Evolutionary conservation across 2,888 invertebrate genomes (phyloP), one percentile per base, ranked within the genome.

Genomic region (Himalopsyche tibetana): DNA sequence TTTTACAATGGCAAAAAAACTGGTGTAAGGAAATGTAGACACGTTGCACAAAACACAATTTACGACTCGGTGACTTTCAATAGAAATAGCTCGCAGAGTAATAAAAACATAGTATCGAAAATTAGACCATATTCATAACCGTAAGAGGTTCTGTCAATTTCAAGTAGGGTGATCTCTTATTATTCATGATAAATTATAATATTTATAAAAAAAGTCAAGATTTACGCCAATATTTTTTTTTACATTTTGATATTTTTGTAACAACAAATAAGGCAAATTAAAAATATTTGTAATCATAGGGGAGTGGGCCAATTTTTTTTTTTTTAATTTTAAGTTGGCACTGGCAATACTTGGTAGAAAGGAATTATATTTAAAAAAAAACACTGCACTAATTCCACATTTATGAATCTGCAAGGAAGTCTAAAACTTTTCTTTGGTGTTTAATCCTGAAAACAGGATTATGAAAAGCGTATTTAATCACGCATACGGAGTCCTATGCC

Each of bases 41-140:
- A 87, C 87, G 74, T 83, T 63, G 36, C 79, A 88, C 86, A 88
- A 88, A 88, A 88, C 88, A 82, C 82, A 85, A 84, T 88, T 88
- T 82, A 86, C 88, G 87, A 80, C 84, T 84, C 84, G 84, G 42
- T 45, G 82, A 38, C 55, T 82, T 45, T 80, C 83, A 87, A 87
- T 86, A 55, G 86, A 55, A 85, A 82, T 83, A 17, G 86, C 84
- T 85, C 86, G 84, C 86, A 83, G 69, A 42, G 83, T 88, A 87
- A 88, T 87, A 86, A 87, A 88, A 88, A 87, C 85, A 88, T 86
- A 88, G 87, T 87, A 87, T 87, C 83, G 85, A 87, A 88, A 88
- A 88, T 88, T 88, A 88, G 88, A 74, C 84, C 88, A 88, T 87
- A 88, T 88, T 88, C 88, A 88, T 88, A 87, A 82, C 86, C 84